Evolutionary conservation across 92 coral and sea anemone species (phyloP).

Genomic region (Parazoanthus darwini): DNA sequence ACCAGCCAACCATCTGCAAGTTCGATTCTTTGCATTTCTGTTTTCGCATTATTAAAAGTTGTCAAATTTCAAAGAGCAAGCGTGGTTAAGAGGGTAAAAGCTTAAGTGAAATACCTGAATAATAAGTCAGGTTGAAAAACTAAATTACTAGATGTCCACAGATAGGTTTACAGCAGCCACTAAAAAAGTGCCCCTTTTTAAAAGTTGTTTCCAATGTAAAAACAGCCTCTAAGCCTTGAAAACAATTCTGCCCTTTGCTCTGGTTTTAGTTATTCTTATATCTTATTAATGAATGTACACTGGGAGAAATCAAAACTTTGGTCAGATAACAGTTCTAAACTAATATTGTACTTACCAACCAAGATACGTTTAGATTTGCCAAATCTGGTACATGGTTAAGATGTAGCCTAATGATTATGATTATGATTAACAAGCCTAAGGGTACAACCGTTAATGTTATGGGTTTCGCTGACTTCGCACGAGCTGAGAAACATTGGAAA

Average conservation of each 20-base stretch:
- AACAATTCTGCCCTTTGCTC: background rate
- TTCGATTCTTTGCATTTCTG: background rate
- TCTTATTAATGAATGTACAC: background rate
- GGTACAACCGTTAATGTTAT: background rate
- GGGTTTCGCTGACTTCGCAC: background rate
- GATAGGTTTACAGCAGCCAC: conserved; percentile 19
- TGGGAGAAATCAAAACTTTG: background rate
- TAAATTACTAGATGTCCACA: conserved; percentile 24
- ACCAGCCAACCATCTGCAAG: background rate
- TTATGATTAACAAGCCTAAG: conserved; percentile 3
- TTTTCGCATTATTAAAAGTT: conserved; percentile 6
- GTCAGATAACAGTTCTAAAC: background rate
- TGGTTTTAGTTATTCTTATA: background rate
- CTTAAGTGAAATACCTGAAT: conserved; percentile 13
- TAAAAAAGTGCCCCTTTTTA: conserved; percentile 10
- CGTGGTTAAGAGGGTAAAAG: conserved; percentile 3
- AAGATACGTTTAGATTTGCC: background rate
- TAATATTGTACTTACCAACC: background rate
- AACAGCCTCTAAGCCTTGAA: background rate
- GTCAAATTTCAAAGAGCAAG: conserved; percentile 15
- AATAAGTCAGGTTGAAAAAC: background rate
- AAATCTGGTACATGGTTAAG: background rate
- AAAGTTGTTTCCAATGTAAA: background rate
- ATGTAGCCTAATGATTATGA: background rate
- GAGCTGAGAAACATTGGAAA: background rate